phyloP scores from a whole-genome alignment of 2,113 vertebrate species.

The Genyomyrus donnyi region DNA sequence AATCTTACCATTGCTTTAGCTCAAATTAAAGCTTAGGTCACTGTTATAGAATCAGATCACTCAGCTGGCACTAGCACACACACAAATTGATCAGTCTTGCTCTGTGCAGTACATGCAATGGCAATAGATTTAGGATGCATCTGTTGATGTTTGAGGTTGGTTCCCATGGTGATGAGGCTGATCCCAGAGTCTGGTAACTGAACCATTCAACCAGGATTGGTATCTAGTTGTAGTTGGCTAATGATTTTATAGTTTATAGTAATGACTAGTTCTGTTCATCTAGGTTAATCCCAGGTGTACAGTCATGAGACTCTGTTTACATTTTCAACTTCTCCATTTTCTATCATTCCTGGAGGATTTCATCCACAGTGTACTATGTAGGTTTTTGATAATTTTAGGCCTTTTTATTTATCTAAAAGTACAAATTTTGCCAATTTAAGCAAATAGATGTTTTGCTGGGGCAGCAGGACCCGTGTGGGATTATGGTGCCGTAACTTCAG shows the following conservation, averaged over 20 bases:
- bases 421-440: neutral
- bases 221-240: neutral
- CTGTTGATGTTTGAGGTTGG: neutral
- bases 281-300: neutral
- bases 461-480: neutral
- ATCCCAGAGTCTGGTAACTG: neutral
- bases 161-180: neutral
- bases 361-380: neutral
- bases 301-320: too few relatives aligned
- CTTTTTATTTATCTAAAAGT: neutral
- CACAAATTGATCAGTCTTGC: neutral
- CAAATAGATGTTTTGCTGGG: neutral
- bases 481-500: neutral
- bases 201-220: neutral
- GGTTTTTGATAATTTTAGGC: neutral
- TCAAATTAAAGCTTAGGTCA: neutral
- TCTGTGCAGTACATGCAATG: neutral
- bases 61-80: neutral
- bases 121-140: neutral
- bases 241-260: neutral
- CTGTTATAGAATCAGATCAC: neutral
- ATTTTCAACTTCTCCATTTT: neutral
- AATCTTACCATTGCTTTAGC: neutral
- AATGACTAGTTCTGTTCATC: neutral
- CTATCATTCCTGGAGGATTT: neutral